Evolutionary conservation across 2,113 vertebrate species (phyloP), one percentile per base, ranked within the genome.

Genomic region (Cyanoliseus patagonus): DNA sequence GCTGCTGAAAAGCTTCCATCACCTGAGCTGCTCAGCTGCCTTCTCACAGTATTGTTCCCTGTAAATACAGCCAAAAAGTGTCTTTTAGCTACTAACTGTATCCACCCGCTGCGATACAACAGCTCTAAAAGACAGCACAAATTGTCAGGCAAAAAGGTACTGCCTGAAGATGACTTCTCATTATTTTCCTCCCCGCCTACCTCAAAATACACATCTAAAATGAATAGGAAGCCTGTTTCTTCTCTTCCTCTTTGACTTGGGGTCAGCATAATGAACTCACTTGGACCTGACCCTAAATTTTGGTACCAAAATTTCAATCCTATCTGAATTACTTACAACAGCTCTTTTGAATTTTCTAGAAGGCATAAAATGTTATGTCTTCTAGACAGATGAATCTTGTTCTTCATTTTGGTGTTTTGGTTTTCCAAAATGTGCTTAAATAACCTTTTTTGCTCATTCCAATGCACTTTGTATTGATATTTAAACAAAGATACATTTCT

Each of bases 101-200:
- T 66, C 15, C 17, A 39, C 13, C 5, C 0, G 0, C 14, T 47
- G 5, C 30, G 37, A 30, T 37, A 49, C 22, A 75, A 19, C 27
- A 53, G 18, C 10, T 75, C 27, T 74, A 83, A 57, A 74, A 55
- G 23, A 18, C 37, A 42, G 7, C 25, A 19, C 10, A n/a, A 49
- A 10, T 33, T n/a, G 52, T 22, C 11, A 74, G 42, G 42, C 28
- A 79, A 80, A 63, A 4, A 52, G 25, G 11, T 75, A 46, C 25
- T 11, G 16, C 42, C 42, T 25, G 30, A 75, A 22, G 73, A 51
- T 55, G 31, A 51, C 13, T 73, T 73, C 27, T 39, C 31, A 46
- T 5, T 25, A 12, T 35, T 33, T 23, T 67, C 24, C 37, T 74
- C 10, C 42, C 7, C 8, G 44, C 17, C 9, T 9, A 13, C 8